Evolutionary conservation across 2,113 vertebrate species (phyloP), one percentile per base, ranked within the genome.

Genomic region (Albula goreensis): DNA sequence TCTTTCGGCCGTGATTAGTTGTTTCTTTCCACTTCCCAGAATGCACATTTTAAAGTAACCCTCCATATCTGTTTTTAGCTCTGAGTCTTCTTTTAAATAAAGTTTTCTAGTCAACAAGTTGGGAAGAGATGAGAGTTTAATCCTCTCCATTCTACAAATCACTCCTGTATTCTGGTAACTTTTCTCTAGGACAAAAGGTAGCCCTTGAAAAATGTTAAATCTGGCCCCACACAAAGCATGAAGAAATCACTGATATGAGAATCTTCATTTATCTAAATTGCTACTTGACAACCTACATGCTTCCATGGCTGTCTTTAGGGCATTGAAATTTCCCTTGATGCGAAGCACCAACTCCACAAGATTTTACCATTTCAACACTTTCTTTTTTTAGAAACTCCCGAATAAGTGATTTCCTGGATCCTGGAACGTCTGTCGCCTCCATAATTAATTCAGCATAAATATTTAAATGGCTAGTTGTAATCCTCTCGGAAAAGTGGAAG

Each of bases 381-480:
- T 74, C n/a, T 74, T 74, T 74, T 74, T 74, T 74, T 74, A 74
- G 70, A 74, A 74, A 31, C 5, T 19, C 70, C 22, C 5, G 63
- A 70, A 70, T 70, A 70, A 70, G 63, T 70, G 63, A 70, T 70
- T 70, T 70, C 19, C 63, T n/a, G 6, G 22, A 22, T 70, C 63
- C 63, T 70, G 63, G 63, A 70, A 70, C 17, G 22, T 70, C 63
- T 70, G 63, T 70, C 19, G n/a, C 70, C 11, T 25, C 70, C 6
- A 74, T 74, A 8, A 74, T 74, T 74, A 74, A 74, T 74, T 31
- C 70, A 74, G n/a, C 70, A 74, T 19, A n/a, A 74, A 22, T 74
- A 74, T 74, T 74, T 74, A 74, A 74, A 74, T 74, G n/a, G 25
- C 22, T 25, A 74, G 70, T 31, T 74, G 70, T 74, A 74, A n/a